These are phyloP conservation scores for Drosophila ercepeae DNA, from an alignment of 1,140 invertebrate species.

Conservation along the genomic window DNA sequence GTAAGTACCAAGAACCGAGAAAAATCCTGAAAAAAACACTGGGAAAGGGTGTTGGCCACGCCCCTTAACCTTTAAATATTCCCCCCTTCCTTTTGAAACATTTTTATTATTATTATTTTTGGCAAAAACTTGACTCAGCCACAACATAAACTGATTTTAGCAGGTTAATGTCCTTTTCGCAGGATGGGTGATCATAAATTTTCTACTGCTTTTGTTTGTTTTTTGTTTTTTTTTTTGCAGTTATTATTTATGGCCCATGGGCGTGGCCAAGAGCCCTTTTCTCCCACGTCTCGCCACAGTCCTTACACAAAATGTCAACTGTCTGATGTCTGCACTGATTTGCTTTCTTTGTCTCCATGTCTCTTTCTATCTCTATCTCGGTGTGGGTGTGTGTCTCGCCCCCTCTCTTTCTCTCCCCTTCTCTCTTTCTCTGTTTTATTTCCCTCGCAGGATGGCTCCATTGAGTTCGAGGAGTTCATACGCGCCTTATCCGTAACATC, in stretches of 20 bases:
- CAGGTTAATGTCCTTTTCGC: constrained; percentile 21
- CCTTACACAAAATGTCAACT: constrained; percentile 53
- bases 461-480: constrained; percentile 99
- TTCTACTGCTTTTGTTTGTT: constrained; percentile 2
- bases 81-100: neutral
- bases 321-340: constrained; percentile 71
- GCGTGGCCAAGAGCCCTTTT: constrained; percentile 24
- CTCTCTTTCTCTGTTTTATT: constrained; percentile 1
- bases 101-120: neutral
- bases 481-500: constrained; percentile 97
- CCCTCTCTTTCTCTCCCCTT: constrained; percentile 3
- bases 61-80: neutral
- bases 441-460: constrained; percentile 93
- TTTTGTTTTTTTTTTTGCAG: constrained; percentile 13
- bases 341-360: constrained; percentile 46
- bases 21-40: neutral
- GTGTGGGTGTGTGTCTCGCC: constrained; percentile 9
- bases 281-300: neutral
- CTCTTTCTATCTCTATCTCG: constrained; percentile 4
- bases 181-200: constrained; percentile 57
- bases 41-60: constrained; percentile 15
- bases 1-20: constrained; percentile 87
- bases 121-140: constrained; percentile 21
- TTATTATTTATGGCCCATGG: constrained; percentile 67
- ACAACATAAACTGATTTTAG: constrained; percentile 43